Base-by-base conservation (phyloP, 2,797 vertebrate genomes). In the Crypturellus tataupa region DNA sequence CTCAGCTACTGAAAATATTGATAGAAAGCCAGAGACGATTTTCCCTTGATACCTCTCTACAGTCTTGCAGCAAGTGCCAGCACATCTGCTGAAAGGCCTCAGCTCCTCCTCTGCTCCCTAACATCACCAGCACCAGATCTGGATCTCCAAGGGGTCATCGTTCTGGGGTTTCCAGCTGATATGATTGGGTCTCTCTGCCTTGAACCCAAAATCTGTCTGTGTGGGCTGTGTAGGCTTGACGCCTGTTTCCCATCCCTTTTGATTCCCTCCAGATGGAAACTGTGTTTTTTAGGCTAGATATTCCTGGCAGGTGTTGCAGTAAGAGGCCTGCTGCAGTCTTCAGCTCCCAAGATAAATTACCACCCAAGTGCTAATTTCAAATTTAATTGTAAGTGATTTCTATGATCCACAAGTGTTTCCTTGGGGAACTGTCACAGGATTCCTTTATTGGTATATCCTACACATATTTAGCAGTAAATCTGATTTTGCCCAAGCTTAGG, bases 231-330 rank as follows among this genome's bases (percentile, higher is more conserved):
- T 73, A 82, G 80, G 77, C 85, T 60, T 88, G 64, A 64, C 1
- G 64, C 80, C 73, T 85, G 56, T 53, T 95, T 87, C 65, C 86
- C 88, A 93, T 29, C 81, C 64, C 31, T 85, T 95, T 94, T 94
- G 64, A 94, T 96, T 95, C 81, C 71, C 85, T 97, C 90, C 85
- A 94, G 95, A 93, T 78, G 89, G 78, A 91, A 95, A 91, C 49
- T 75, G 56, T 90, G 85, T 85, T 91, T 90, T 94, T 94, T 68
- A 87, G 68, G 55, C 53, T 72, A 78, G 75, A 77, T 94, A 79
- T 75, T 89, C 33, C 75, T 90, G 82, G 77, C 85, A 95, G 95
- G 89, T 96, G 82, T 91, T 96, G 75, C 49, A 46, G 84, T 62
- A 77, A 80, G 80, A 85, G 70, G 67, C 25, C 35, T 37, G 3